Evolutionary conservation across 2,113 vertebrate genomes (phyloP).

Genomic region (Datnioides undecimradiatus): DNA sequence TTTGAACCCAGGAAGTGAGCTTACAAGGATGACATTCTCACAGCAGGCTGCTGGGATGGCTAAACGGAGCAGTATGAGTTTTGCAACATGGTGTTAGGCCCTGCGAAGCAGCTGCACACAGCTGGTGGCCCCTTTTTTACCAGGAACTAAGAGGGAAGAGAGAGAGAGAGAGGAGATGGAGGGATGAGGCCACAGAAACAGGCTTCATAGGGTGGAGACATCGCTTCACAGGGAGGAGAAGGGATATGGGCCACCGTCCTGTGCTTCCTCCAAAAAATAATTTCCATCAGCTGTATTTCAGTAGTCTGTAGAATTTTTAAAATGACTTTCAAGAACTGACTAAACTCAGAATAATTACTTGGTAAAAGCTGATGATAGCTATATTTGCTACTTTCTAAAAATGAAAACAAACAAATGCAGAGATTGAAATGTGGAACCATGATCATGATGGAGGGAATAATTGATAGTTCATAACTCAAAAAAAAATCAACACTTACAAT

Average conservation of each 20-base stretch:
- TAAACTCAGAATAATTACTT: not conserved
- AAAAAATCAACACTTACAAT: too few species aligned
- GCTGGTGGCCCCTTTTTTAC: constrained; percentile 77
- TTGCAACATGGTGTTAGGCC: constrained; percentile 77
- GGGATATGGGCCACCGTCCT: not conserved
- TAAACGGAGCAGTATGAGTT: constrained; percentile 65
- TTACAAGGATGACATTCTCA: constrained; percentile 52
- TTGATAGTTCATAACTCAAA: not conserved
- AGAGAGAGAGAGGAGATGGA: constrained; percentile 35
- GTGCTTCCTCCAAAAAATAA: not conserved
- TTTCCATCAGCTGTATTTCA: constrained; percentile 20
- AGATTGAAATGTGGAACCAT: not conserved
- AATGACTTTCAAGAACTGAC: not conserved
- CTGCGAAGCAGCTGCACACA: constrained; percentile 84
- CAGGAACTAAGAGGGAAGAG: constrained; percentile 34
- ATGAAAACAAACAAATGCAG: not conserved
- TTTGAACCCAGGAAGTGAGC: constrained; percentile 74
- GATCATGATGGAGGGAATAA: not conserved
- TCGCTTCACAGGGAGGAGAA: constrained; percentile 10
- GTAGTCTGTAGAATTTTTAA: not conserved
- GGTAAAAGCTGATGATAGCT: not conserved
- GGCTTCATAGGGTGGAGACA: constrained; percentile 42
- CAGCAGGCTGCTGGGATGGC: constrained; percentile 37
- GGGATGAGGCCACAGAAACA: constrained; percentile 20
- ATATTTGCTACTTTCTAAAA: not conserved